Evolutionary conservation across 2,797 vertebrate genomes (phyloP), one percentile per base, ranked within the genome.

Genomic region (Octomys mimax): DNA sequence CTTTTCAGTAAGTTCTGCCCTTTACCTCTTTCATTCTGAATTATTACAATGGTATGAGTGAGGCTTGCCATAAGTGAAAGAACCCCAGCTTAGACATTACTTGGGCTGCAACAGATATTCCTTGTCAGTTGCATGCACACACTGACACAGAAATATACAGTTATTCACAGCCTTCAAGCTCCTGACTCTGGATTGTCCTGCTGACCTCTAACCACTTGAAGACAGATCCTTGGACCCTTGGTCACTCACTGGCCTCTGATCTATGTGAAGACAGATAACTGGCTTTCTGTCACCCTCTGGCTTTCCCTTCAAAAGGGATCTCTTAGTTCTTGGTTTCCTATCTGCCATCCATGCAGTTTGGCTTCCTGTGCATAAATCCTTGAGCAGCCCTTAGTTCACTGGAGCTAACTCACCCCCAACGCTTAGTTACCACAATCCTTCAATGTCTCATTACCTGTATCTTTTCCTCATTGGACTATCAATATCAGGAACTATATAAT

Each of bases 211-310:
- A 95, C 73, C 28, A 54, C 36, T 33, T 88, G 88, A 96, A 95
- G 92, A 95, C 90, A 96, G 95, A 96, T 95, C 7, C 26, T 91
- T 96, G 95, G 92, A 79, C 73, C 49, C 9, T 1, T 36, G 49
- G 26, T 79, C 24, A 87, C 11, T 13, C 24, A 66, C 28, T 87
- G 68, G 85, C 46, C 31, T 66, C 71, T 89, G 22, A 84, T 84
- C 31, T 52, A 57, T 26, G 82, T 95, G 79, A 96, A 19, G 92
- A 93, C 71, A 96, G 87, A 91, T 57, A 83, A 70, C 10, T 94
- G 96, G 82, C 77, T 90, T 33, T 73, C 66, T 88, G 49, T 87
- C 57, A 90, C 42, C 13, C 59, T 85, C 68, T 92, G 91, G 78
- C 39, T n/a, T 92, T 94, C 86, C 59, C 52, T 94, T 93, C 85